Evolutionary conservation across 2,797 vertebrate species (phyloP).

Genomic region (Borostomias antarcticus): DNA sequence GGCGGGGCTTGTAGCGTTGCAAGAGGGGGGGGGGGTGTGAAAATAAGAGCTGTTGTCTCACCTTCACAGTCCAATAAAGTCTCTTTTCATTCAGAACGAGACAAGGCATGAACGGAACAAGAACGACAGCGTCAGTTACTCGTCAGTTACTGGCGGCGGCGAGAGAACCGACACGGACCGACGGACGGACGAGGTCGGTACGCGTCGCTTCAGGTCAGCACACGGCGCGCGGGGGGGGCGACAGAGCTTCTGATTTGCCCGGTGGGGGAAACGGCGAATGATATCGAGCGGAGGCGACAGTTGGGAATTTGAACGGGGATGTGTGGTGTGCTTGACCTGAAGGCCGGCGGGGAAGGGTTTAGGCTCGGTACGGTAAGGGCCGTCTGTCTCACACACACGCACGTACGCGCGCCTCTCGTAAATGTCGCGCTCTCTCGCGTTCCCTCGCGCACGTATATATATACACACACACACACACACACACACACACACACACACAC

Average conservation of each 20-base stretch:
- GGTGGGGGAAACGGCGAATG: no score
- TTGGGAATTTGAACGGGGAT: background rate
- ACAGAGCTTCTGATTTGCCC: background rate
- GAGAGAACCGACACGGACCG: constrained; percentile 37
- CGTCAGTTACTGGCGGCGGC: background rate
- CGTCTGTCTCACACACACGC: no score
- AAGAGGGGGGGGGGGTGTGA: constrained; percentile 59
- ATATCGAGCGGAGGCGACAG: no score
- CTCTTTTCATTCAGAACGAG: constrained; percentile 75
- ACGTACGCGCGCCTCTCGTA: no score
- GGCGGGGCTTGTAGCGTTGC: constrained; percentile 44
- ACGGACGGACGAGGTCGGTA: constrained; percentile 39
- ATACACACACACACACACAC: constrained; percentile 9
- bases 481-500: constrained; percentile 18
- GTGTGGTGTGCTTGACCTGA: constrained; percentile 39
- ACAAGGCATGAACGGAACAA: constrained; percentile 76
- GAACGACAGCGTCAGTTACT: constrained; percentile 74
- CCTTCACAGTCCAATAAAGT: constrained; percentile 82
- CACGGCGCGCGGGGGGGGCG: background rate
- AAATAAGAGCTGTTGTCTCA: constrained; percentile 61
- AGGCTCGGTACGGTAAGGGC: no score
- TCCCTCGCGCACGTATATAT: background rate
- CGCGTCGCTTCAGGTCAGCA: constrained; percentile 35
- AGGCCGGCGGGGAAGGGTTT: constrained; percentile 24
- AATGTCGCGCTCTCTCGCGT: background rate